Evolutionary conservation across 2,888 invertebrate species (phyloP).

Genomic region (Megaustenia siamemsis): DNA sequence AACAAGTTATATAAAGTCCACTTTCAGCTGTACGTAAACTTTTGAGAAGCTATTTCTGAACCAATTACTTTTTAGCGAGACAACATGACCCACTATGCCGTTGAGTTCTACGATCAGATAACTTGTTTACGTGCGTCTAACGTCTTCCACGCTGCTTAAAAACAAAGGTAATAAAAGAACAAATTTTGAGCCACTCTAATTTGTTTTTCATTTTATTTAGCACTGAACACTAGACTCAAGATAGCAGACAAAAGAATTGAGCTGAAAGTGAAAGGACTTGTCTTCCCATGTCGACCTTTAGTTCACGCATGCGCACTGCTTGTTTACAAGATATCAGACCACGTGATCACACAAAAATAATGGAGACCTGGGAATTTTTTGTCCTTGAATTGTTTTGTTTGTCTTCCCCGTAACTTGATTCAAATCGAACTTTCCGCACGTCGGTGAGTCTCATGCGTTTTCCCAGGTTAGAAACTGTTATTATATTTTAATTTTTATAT

Average conservation of each 20-base stretch:
- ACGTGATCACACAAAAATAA: slow-evolving; percentile 48
- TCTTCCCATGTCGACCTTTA: slow-evolving; percentile 9
- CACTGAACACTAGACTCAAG: no score
- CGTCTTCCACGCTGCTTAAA: no score
- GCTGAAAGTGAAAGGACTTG: no score
- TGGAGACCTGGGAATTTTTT: slow-evolving; percentile 53
- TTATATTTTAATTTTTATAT: background rate
- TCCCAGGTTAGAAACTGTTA: background rate
- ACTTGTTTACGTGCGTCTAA: background rate
- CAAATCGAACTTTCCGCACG: slow-evolving; percentile 6
- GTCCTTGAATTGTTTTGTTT: slow-evolving; percentile 49
- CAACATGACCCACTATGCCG: no score
- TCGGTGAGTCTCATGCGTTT: background rate
- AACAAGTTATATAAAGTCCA: no score
- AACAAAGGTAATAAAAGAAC: background rate
- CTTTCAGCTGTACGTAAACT: no score
- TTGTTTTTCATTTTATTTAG: background rate
- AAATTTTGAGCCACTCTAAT: background rate
- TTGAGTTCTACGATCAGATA: background rate
- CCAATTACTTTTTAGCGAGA: no score
- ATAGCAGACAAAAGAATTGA: no score
- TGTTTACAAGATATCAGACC: slow-evolving; percentile 54
- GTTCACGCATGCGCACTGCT: slow-evolving; percentile 54
- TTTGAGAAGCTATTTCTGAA: no score
- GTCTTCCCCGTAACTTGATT: background rate